Percentiles rank a stretch among this genome's conserved stretches.
Conservation (phyloP, 2,113 vertebrate genomes). For the Notiomystis cincta region DNA sequence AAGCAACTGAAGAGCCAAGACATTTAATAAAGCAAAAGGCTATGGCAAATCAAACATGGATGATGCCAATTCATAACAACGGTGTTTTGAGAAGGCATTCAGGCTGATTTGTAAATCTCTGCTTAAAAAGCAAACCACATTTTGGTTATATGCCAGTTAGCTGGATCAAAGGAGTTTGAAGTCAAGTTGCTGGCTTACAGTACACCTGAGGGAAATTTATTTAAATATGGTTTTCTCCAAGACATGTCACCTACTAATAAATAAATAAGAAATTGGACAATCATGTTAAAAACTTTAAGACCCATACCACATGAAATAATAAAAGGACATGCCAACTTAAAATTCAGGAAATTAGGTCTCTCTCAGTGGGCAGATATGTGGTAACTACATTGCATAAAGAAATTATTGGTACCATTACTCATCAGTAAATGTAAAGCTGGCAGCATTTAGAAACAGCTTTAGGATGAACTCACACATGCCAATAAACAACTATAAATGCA, state of each 20-base stretch:
- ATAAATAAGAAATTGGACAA: not conserved
- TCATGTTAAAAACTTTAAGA: not conserved
- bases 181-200: not conserved
- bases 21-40: not conserved
- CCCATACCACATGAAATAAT: not conserved
- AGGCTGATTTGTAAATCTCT: not conserved
- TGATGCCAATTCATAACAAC: not conserved
- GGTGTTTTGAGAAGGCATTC: not conserved
- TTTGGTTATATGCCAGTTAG: not conserved
- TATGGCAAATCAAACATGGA: not conserved
- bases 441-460: not conserved
- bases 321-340: not conserved
- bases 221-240: not conserved
- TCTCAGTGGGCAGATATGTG: not conserved
- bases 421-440: not conserved
- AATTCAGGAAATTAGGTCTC: not conserved
- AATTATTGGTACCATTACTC: not conserved
- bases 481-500: constrained; percentile 19
- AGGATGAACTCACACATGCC: not conserved
- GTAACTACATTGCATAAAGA: not conserved
- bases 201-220: not conserved
- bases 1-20: not conserved
- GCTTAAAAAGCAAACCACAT: not conserved
- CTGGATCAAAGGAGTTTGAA: not conserved
- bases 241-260: not conserved